These are phyloP conservation scores for Kryptolebias ocellatus DNA, from an alignment of 2,797 vertebrate genomes.

Conservation along the genomic window DNA sequence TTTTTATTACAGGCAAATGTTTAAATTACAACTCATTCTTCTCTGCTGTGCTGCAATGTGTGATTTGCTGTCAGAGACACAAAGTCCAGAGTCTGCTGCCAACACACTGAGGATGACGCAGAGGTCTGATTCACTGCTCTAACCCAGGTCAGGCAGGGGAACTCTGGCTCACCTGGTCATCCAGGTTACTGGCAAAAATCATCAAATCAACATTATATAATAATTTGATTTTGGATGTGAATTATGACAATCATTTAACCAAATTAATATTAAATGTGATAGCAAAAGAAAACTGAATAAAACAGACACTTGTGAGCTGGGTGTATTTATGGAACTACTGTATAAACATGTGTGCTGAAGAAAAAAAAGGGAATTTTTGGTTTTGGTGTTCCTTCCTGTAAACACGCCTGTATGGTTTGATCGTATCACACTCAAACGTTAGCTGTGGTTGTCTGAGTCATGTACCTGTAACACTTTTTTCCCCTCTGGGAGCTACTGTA, in stretches of 20 bases:
- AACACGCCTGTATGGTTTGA: conserved; percentile 35
- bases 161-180: conserved; percentile 24
- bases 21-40: conserved; percentile 49
- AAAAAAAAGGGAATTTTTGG: conserved; percentile 35
- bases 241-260: too few relatives aligned
- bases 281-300: background rate
- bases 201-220: background rate
- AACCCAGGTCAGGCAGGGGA: conserved; percentile 36
- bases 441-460: conserved; percentile 42
- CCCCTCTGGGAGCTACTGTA: conserved; percentile 4
- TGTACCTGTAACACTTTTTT: conserved; percentile 24
- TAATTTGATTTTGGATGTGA: background rate
- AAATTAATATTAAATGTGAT: background rate
- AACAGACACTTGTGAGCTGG: background rate
- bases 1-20: conserved; percentile 70
- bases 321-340: background rate
- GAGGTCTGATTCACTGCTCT: conserved; percentile 25
- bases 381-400: conserved; percentile 34
- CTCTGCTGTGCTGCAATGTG: conserved; percentile 13
- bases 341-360: background rate
- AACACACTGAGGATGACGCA: conserved; percentile 69
- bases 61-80: conserved; percentile 54
- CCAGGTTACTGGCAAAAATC: background rate
- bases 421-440: conserved; percentile 35
- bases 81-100: conserved; percentile 84